These are phyloP conservation scores for Zonotrichia albicollis DNA, from an alignment of 2,797 vertebrate species.

Conservation along the genomic window DNA sequence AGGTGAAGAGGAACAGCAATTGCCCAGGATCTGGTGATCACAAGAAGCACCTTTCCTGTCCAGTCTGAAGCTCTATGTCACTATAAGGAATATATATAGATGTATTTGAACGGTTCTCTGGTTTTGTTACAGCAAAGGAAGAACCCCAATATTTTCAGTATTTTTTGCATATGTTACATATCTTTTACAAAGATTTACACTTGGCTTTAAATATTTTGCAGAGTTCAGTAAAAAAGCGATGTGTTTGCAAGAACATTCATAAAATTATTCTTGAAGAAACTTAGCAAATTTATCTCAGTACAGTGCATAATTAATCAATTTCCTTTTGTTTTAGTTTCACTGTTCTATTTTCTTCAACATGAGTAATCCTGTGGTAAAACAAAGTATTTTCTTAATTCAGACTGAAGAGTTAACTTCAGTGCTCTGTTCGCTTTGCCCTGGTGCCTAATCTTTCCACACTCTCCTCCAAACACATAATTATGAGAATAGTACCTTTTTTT, in stretches of 20 bases:
- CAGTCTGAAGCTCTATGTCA: neutral
- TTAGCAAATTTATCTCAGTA: neutral
- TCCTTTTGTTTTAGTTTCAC: neutral
- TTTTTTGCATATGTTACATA: neutral
- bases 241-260: neutral
- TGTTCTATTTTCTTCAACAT: neutral
- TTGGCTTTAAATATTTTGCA: neutral
- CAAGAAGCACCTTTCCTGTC: neutral
- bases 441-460: neutral
- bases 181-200: neutral
- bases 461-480: neutral
- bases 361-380: neutral
- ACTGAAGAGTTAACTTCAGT: neutral
- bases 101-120: neutral
- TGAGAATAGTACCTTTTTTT: neutral
- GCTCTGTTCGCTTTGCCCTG: neutral
- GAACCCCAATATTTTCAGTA: rapidly evolving
- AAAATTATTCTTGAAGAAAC: neutral
- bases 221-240: neutral
- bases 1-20: neutral
- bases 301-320: neutral
- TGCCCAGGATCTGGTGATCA: neutral
- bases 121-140: neutral
- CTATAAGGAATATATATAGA: neutral
- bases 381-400: neutral